Base-by-base conservation (phyloP, 2,888 invertebrate genomes). In the Eurytoma californica region DNA sequence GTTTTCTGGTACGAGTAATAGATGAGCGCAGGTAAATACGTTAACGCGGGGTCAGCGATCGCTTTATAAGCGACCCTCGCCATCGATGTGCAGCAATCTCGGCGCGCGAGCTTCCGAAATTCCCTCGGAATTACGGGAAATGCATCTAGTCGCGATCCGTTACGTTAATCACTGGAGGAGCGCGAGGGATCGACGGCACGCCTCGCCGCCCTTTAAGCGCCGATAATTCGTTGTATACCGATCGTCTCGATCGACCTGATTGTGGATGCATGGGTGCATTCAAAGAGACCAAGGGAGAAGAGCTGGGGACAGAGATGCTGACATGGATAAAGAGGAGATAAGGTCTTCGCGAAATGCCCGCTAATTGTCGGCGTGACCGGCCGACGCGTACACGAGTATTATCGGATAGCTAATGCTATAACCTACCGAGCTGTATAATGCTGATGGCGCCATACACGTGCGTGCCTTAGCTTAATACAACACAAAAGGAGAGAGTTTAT, bases 61-160 rank as follows among this genome's bases (percentile, higher is more conserved):
- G 61, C 72, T 72, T 75, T 79, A 73, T 67, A 73, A 75, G 47
- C 51, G 72, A 66, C 18, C 28, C 24, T 14, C 51, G 61, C 39
- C 39, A 39, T 39, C 18, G 18, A 18, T 12, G 72, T 14, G n/a
- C n/a, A n/a, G n/a, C n/a, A n/a, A n/a, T n/a, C n/a, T n/a, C n/a
- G 58, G 28, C 24, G 18, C 65, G 16, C 14, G 69, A 12, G 18
- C 67, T 68, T 72, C 72, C 65, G 63, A 73, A 80, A 80, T 80
- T 80, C 76, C 77, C 72, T 47, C 39, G 77, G 69, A 77, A 77
- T 73, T 73, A 77, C 76, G n/a, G 73, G 73, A 73, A 72, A 77
- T 57, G 73, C 69, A 72, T 66, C 30, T n/a, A 65, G 55, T 77
- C 67, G 72, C 73, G 77, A 80, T 72, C 79, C 58, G 77, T 77